phyloP scores from a whole-genome alignment of 2,888 invertebrate species.

The Pheosia gnoma region DNA sequence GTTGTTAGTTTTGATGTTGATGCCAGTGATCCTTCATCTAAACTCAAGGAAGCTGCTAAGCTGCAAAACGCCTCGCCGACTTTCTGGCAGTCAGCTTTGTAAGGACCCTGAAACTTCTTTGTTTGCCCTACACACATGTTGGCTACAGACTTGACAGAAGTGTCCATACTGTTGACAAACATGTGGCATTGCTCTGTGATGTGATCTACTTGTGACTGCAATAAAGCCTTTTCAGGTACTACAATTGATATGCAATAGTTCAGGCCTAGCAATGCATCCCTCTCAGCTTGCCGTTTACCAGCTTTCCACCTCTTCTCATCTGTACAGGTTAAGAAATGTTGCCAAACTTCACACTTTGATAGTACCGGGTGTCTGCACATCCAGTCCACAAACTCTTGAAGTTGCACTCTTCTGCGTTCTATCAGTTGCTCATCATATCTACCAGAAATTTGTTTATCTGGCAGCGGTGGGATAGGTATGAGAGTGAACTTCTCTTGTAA shows the following conservation, averaged over 20 bases:
- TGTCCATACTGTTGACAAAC: constrained; percentile 94
- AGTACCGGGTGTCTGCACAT: constrained; percentile 98
- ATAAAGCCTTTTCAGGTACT: constrained; percentile 91
- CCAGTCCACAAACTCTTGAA: constrained; percentile 98
- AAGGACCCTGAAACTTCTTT: constrained; percentile 93
- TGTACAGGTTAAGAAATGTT: constrained; percentile 98
- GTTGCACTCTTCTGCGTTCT: constrained; percentile 95
- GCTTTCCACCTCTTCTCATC: constrained; percentile 99
- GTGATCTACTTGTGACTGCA: constrained; percentile 90
- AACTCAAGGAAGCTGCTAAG: constrained; percentile 92
- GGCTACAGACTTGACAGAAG: constrained; percentile 92
- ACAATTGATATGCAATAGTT: constrained; percentile 96
- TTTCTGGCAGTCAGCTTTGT: constrained; percentile 95
- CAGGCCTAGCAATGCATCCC: constrained; percentile 94
- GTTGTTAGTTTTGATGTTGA: constrained; percentile 88
- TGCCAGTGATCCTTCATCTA: constrained; percentile 88
- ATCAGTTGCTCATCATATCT: constrained; percentile 99
- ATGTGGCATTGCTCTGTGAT: constrained; percentile 93
- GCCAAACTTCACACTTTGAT: constrained; percentile 96
- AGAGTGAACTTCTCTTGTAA: constrained; percentile 96
- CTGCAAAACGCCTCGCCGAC: constrained; percentile 94
- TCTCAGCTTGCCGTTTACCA: constrained; percentile 97
- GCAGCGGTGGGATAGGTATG: constrained; percentile 97
- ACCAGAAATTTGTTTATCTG: constrained; percentile 99
- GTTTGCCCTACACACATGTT: constrained; percentile 92